These are phyloP conservation scores for Agrypnia vestita DNA, from an alignment of 1,140 invertebrate genomes.

Conservation along the genomic window DNA sequence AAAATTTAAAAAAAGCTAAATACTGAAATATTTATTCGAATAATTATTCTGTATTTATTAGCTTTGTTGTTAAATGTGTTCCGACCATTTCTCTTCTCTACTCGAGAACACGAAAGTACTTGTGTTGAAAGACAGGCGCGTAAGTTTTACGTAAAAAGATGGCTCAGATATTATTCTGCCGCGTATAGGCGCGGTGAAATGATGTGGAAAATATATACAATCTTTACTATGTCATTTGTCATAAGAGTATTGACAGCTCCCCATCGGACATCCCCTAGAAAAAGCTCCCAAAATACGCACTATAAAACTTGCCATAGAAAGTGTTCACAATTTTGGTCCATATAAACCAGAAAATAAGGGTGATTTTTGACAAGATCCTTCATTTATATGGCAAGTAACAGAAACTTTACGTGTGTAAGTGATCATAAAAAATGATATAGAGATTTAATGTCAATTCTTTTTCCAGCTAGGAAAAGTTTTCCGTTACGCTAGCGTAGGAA, in stretches of 20 bases:
- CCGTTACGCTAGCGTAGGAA: background rate
- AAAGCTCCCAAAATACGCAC: background rate
- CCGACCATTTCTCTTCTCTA: no score
- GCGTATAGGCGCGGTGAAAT: slow-evolving; percentile 59
- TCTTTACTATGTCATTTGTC: slow-evolving; percentile 62
- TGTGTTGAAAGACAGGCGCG: background rate
- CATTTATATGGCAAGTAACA: background rate
- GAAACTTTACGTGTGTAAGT: slow-evolving; percentile 13
- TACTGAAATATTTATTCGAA: no score
- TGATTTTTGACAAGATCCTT: slow-evolving; percentile 4
- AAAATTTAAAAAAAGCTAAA: no score
- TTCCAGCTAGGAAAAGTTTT: background rate
- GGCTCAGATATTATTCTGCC: slow-evolving; percentile 52
- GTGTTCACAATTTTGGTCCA: background rate
- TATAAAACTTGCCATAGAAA: slow-evolving; percentile 8
- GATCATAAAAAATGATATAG: slow-evolving; percentile 4
- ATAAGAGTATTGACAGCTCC: slow-evolving; percentile 60
- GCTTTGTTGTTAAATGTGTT: no score
- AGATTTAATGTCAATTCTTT: slow-evolving; percentile 5
- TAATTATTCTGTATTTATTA: no score
- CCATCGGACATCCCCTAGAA: slow-evolving; percentile 46
- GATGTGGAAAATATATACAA: slow-evolving; percentile 62
- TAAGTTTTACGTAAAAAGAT: slow-evolving; percentile 47
- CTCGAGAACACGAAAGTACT: no score
- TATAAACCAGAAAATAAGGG: slow-evolving; percentile 6